phyloP scores from a whole-genome alignment of 2,797 vertebrate species.

The Rachycentron canadum region DNA sequence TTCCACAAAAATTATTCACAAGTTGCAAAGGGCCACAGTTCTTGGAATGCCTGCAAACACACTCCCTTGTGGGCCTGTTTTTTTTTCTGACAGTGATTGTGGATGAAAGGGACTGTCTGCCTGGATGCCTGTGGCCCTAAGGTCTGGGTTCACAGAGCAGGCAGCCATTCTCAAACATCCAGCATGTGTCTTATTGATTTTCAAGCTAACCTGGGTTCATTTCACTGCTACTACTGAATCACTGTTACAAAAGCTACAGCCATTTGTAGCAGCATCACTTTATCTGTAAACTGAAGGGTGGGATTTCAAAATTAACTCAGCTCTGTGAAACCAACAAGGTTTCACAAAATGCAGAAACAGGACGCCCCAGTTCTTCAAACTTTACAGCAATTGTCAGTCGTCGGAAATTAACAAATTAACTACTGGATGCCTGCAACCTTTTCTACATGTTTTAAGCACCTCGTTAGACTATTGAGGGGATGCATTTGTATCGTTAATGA shows the following conservation, averaged over 20 bases:
- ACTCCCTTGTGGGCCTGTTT: conserved; percentile 42
- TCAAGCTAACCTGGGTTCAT: conserved; percentile 43
- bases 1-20: conserved; percentile 62
- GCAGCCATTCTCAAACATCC: conserved; percentile 43
- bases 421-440: neutral
- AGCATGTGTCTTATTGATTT: conserved; percentile 53
- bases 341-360: neutral
- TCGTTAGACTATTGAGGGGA: neutral
- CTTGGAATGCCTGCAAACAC: conserved; percentile 49
- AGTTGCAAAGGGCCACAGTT: conserved; percentile 41
- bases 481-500: neutral
- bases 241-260: neutral
- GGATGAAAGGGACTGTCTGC: conserved; percentile 61
- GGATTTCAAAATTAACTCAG: neutral
- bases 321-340: neutral
- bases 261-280: conserved; percentile 6
- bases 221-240: conserved; percentile 31
- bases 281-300: neutral
- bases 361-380: neutral
- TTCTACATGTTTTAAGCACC: neutral
- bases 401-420: conserved; percentile 3
- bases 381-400: neutral
- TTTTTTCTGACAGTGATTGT: conserved; percentile 61
- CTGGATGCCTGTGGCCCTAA: conserved; percentile 22
- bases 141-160: conserved; percentile 49